Evolutionary conservation across 2,888 invertebrate genomes (phyloP).

Genomic region (Atethmia centrago): DNA sequence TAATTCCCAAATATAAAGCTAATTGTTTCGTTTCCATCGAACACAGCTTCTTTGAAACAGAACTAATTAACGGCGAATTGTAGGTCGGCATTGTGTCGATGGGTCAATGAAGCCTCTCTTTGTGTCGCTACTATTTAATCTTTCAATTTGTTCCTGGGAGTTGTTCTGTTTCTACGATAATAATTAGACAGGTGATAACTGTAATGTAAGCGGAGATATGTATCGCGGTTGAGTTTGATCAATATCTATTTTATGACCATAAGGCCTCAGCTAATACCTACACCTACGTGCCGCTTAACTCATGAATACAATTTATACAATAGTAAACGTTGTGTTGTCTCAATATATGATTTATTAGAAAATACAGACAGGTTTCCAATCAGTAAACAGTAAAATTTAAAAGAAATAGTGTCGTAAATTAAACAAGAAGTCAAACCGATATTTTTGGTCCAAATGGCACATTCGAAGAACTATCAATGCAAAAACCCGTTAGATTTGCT

Average conservation of each 20-base stretch:
- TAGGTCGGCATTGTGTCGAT: constrained; percentile 83
- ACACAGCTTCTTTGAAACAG: constrained; percentile 81
- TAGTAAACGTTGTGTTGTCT: constrained; percentile 23
- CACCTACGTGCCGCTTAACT: constrained; percentile 35
- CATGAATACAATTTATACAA: constrained; percentile 41
- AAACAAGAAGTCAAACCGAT: background rate
- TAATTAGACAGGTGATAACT: constrained; percentile 83
- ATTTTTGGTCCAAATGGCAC: constrained; percentile 4
- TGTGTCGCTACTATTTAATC: constrained; percentile 85
- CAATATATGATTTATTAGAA: constrained; percentile 29
- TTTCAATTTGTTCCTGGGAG: constrained; percentile 81
- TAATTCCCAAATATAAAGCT: constrained; percentile 70
- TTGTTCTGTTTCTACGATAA: constrained; percentile 74
- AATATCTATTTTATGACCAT: constrained; percentile 69
- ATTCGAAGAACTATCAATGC: constrained; percentile 57
- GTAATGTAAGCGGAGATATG: constrained; percentile 72
- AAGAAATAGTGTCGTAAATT: constrained; percentile 3
- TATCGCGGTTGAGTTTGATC: constrained; percentile 65
- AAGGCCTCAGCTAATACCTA: constrained; percentile 29
- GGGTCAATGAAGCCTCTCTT: constrained; percentile 85
- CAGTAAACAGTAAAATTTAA: constrained; percentile 1
- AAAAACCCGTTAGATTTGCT: constrained; percentile 67
- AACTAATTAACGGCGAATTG: constrained; percentile 85
- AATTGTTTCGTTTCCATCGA: constrained; percentile 79
- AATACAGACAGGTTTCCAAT: constrained; percentile 14